Base-by-base conservation (phyloP, 2,797 vertebrate species). In the Pangasius sanitwongsei region DNA sequence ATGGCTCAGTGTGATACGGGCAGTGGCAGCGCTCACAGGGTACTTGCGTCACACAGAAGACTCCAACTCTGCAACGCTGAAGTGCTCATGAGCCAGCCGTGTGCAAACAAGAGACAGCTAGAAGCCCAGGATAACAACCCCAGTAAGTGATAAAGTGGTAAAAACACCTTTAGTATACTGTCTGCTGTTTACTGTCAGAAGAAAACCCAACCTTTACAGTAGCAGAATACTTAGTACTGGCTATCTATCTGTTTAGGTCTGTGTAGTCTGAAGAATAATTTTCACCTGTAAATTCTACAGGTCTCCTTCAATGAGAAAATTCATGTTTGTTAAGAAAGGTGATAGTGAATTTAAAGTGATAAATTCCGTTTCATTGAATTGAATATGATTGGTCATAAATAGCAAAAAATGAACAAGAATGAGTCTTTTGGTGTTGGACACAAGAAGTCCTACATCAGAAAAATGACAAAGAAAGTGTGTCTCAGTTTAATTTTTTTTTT, bases 1-100 rank as follows among this genome's bases (percentile, higher is more conserved):
- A 28, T 25, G 65, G 90, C 91, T 3, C 94, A 86, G 92, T 55
- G 69, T 90, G 93, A 88, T 28, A 8, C 86, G 90, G 92, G 91
- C 92, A 86, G 89, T 91, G 90, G 89, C 91, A 93, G 92, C 41
- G 16, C 89, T 92, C 90, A 91, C 89, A 74, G 89, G 90, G 85
- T 84, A 83, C 75, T 86, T 87, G 31, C 90, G 87, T 91, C 89
- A 91, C 89, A 89, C 75, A 13, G 53, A 91, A 89, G 89, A 63
- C 57, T 75, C 31, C 81, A 78, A 74, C 41, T 44, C 65, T 57
- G 48, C 53, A 72, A 57, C 34, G 25, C 16, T 53, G 67, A 80
- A 86, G 82, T 78, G 70, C 28, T 86, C 34, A 16, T 57, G 48
- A 53, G 59, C 67, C 11, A 89, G 82, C 57, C 57, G 61, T 31